phyloP scores from a whole-genome alignment of 2,113 vertebrate species.

The Chionodraco myersi region DNA sequence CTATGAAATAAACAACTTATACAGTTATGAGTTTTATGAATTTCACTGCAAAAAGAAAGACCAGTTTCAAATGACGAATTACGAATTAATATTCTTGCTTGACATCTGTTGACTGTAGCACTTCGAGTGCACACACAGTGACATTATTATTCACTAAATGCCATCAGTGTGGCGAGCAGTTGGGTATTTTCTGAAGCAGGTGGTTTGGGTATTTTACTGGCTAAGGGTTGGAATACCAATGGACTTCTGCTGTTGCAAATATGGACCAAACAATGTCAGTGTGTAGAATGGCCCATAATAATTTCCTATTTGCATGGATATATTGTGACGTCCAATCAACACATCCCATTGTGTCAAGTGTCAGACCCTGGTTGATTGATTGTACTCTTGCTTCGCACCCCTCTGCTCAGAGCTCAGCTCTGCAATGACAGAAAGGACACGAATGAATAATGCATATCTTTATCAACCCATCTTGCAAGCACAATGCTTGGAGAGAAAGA shows the following conservation, averaged over 20 bases:
- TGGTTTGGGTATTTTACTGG: constrained; percentile 29
- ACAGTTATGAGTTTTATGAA: too few relatives aligned
- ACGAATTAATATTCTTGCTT: background rate
- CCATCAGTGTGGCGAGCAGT: background rate
- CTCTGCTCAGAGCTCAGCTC: constrained; percentile 59
- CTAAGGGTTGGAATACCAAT: constrained; percentile 36
- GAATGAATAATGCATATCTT: constrained; percentile 79
- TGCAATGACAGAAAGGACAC: constrained; percentile 77
- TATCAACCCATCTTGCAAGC: constrained; percentile 69
- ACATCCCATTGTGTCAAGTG: constrained; percentile 67
- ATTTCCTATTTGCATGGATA: constrained; percentile 48
- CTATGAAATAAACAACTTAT: background rate
- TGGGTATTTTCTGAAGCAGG: constrained; percentile 33
- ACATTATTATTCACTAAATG: constrained; percentile 11
- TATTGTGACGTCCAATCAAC: constrained; percentile 69
- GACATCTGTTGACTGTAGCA: background rate
- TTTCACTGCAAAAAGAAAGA: background rate
- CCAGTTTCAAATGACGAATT: background rate
- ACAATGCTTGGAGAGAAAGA: constrained; percentile 44
- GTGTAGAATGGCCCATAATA: constrained; percentile 33
- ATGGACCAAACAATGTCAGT: constrained; percentile 29
- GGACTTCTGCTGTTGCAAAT: constrained; percentile 27
- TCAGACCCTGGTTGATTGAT: constrained; percentile 74
- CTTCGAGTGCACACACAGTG: background rate
- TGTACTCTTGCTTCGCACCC: constrained; percentile 67